Evolutionary conservation across 92 coral and sea anemone genomes (phyloP), one percentile per base, ranked within the genome.

Genomic region (Desmophyllum pertusum): DNA sequence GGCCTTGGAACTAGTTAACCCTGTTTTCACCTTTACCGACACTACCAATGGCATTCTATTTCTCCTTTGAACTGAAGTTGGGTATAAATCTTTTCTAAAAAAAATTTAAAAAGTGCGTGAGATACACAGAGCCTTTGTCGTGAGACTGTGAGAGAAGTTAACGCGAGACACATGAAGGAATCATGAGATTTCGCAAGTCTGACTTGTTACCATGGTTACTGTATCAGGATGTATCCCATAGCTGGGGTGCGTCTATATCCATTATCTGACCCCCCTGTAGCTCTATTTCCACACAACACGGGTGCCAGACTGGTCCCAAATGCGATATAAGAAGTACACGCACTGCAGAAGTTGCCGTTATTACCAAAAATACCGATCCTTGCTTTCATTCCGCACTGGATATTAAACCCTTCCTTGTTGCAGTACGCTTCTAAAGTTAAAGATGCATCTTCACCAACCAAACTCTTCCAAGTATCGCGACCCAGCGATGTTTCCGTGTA

Each of bases 361-460:
- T 86, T 62, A 2, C 41, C 77, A 2, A 73, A 19, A 25, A 87
- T 57, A 42, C 86, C 86, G 29, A 87, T 81, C 25, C 86, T 75
- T 30, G 38, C 69, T 64, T 46, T 43, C 21, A 6, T 8, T 62
- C n/a, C 6, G 33, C 77, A 59, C 33, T 29, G 29, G 15, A 64
- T 62, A 63, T 87, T 81, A 70, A 87, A 81, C 29, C 90, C 90
- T 39, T 86, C 90, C 10, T 33, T 72, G 90, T 72, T 80, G 80
- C 86, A 86, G 19, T 17, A 31, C 1, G 43, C 67, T 27, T 86
- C 67, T 3, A 86, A 76, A 29, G 67, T 55, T 3, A 86, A 76
- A 29, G 67, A 61, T 3, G 76, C 30, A 48, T 64, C 39, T 31
- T 29, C 8, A 52, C 81, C 81, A 52, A 72, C 55, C 17, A 79